These are phyloP conservation scores for Triplophysa siluroides DNA, from an alignment of 2,113 vertebrate genomes.

Conservation along the genomic window DNA sequence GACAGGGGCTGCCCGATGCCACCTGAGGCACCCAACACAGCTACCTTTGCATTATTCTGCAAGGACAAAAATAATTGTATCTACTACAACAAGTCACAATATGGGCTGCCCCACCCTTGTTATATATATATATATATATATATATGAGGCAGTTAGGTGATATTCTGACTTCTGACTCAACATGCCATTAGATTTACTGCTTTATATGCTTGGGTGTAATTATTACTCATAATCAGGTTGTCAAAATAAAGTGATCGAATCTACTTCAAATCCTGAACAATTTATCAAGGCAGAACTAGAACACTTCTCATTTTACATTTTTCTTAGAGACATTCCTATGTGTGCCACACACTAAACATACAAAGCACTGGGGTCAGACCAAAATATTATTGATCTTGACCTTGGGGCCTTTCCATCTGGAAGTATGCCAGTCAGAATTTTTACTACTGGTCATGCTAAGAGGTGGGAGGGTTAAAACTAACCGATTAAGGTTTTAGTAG, in stretches of 20 bases:
- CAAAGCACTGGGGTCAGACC: background rate
- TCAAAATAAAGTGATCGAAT: background rate
- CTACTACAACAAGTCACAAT: background rate
- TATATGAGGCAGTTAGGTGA: background rate
- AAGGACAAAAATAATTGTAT: background rate
- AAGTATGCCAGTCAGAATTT: background rate
- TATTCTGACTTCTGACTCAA: background rate
- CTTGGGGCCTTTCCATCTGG: conserved; percentile 32
- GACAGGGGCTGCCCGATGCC: conserved; percentile 97
- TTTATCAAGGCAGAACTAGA: background rate
- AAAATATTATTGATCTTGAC: background rate
- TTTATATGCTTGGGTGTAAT: background rate
- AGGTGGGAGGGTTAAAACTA: background rate
- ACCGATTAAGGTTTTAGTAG: background rate
- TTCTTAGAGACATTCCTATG: background rate
- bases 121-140: background rate
- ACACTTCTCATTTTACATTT: too few species aligned
- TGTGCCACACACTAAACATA: background rate
- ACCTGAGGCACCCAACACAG: conserved; percentile 91
- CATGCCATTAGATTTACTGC: background rate
- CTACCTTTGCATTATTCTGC: conserved; percentile 87
- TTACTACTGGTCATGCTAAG: background rate
- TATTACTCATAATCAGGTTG: background rate
- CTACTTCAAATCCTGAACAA: background rate
- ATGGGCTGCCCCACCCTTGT: background rate